phyloP scores from a whole-genome alignment of 2,888 invertebrate genomes.

The Metellina segmentata region DNA sequence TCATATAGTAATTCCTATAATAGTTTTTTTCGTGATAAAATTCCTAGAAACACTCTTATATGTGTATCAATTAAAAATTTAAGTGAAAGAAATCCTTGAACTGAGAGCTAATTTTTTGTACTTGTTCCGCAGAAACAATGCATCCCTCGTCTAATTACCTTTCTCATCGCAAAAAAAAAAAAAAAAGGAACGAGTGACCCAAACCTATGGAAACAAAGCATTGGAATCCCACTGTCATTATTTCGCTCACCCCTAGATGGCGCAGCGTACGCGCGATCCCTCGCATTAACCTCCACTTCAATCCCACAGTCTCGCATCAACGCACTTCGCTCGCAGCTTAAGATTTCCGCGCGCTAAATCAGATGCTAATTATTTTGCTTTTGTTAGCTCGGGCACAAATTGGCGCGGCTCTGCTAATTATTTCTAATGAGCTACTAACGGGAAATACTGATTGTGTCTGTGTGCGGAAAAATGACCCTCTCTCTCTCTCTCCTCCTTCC shows the following conservation, averaged over 20 bases:
- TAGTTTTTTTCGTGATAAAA: too few relatives aligned
- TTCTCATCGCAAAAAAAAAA: not conserved
- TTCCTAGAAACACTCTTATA: too few relatives aligned
- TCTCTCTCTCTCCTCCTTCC: constrained; percentile 27
- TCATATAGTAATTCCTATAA: too few relatives aligned
- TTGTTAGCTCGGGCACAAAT: constrained; percentile 59
- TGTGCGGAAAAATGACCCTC: constrained; percentile 68
- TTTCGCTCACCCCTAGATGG: constrained; percentile 56
- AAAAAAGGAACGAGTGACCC: not conserved
- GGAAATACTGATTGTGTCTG: constrained; percentile 72
- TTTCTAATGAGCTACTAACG: constrained; percentile 75
- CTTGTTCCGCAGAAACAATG: not conserved
- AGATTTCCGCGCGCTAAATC: constrained; percentile 60
- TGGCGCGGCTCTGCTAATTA: constrained; percentile 71
- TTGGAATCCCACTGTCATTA: constrained; percentile 1
- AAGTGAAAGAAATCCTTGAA: too few relatives aligned
- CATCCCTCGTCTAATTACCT: not conserved
- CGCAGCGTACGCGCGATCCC: constrained; percentile 11
- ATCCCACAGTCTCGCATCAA: not conserved
- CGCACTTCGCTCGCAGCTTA: constrained; percentile 24
- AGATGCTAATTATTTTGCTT: constrained; percentile 69
- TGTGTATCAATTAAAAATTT: too few relatives aligned
- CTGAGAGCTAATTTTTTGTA: too few relatives aligned
- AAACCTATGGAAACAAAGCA: not conserved
- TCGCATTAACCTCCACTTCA: constrained; percentile 1